These are phyloP conservation scores for Rhagium mordax DNA, from an alignment of 2,888 invertebrate genomes.

Conservation along the genomic window DNA sequence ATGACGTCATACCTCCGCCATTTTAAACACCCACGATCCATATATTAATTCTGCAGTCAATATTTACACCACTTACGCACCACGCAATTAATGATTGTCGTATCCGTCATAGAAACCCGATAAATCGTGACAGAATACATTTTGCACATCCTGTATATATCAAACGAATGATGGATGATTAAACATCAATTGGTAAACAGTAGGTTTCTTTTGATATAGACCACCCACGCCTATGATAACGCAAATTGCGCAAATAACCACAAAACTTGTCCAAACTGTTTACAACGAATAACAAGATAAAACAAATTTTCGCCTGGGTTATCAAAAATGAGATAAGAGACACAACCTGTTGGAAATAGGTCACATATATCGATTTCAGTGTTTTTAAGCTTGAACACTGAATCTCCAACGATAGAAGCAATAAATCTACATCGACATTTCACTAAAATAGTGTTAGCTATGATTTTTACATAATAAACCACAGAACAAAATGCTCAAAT, in stretches of 20 bases:
- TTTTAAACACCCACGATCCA: background rate
- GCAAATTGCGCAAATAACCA: background rate
- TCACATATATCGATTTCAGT: constrained; percentile 17
- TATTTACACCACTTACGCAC: background rate
- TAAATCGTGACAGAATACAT: background rate
- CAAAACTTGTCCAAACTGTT: constrained; percentile 13
- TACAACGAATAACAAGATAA: constrained; percentile 1
- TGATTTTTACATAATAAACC: too few species aligned
- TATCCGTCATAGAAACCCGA: background rate
- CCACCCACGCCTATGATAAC: background rate
- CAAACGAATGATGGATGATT: background rate
- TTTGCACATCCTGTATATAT: background rate
- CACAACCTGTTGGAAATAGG: constrained; percentile 24
- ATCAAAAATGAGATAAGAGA: constrained; percentile 19
- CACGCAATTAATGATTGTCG: background rate
- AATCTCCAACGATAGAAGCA: background rate
- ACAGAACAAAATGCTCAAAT: too few species aligned
- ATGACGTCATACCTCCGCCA: constrained; percentile 11
- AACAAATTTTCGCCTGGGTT: constrained; percentile 12
- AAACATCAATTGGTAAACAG: background rate
- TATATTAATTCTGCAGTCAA: background rate
- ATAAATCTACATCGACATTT: background rate
- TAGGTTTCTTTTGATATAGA: background rate
- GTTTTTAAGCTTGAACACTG: background rate
- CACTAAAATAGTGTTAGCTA: too few species aligned